Evolutionary conservation across 1,140 invertebrate genomes (phyloP).

Genomic region (Tribolium madens): DNA sequence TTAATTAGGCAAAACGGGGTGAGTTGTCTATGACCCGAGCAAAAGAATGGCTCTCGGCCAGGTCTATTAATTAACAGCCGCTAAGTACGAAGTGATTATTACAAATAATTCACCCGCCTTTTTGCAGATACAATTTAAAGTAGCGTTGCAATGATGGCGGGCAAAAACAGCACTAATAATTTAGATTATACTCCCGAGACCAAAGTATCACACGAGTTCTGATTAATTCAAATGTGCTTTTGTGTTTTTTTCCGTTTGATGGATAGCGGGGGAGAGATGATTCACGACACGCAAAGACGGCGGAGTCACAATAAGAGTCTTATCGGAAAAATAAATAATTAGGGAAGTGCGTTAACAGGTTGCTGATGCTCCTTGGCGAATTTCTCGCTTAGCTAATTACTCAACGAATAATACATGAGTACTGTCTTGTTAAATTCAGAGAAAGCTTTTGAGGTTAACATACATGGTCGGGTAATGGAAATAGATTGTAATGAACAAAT

Average conservation of each 20-base stretch:
- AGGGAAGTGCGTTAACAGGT: constrained; percentile 21
- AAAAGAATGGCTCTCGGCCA: neutral
- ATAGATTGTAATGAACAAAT: constrained; percentile 26
- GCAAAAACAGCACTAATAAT: constrained; percentile 42
- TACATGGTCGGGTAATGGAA: constrained; percentile 5
- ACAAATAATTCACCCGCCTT: constrained; percentile 45
- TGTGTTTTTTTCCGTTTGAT: constrained; percentile 14
- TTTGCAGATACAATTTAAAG: constrained; percentile 43
- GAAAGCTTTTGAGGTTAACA: constrained; percentile 38
- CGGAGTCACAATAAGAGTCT: neutral
- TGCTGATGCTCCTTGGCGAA: neutral
- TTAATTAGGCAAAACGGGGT: constrained; percentile 26
- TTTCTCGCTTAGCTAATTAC: constrained; percentile 28
- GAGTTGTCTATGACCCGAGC: neutral
- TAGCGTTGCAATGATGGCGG: constrained; percentile 40
- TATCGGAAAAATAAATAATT: constrained; percentile 33
- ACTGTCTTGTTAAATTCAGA: constrained; percentile 19
- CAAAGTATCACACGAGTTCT: constrained; percentile 22
- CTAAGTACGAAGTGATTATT: constrained; percentile 35
- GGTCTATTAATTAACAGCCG: constrained; percentile 37
- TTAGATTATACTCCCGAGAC: constrained; percentile 26
- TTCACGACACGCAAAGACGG: constrained; percentile 10
- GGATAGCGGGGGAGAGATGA: constrained; percentile 5
- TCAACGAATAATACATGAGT: constrained; percentile 32
- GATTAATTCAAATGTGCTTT: constrained; percentile 46